Conservation (phyloP, 2,797 vertebrate genomes). For the Aplochiton taeniatus region DNA sequence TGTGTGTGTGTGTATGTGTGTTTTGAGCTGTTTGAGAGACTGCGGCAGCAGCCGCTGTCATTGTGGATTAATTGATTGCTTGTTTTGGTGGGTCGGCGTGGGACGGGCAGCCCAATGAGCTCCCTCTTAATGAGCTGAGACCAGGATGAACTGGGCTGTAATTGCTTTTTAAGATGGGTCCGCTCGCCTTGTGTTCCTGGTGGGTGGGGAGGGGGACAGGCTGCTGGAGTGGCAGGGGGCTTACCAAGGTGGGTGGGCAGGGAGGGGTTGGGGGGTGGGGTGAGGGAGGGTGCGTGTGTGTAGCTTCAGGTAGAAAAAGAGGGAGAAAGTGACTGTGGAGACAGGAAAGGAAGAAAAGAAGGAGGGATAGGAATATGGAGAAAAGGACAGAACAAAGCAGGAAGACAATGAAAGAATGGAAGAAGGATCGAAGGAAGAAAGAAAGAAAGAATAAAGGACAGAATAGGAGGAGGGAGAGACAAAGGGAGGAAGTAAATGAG, state of each 20-base stretch:
- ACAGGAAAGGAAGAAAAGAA: not conserved
- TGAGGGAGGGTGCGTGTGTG: not conserved
- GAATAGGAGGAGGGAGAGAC: too few species aligned
- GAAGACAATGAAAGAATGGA: not conserved
- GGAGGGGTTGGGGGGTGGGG: not conserved
- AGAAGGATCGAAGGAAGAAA: too few species aligned
- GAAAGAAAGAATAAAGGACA: not conserved
- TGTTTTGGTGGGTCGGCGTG: not conserved
- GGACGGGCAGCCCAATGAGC: constrained; percentile 16
- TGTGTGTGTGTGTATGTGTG: not conserved
- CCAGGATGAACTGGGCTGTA: constrained; percentile 5
- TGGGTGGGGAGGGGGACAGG: too few species aligned
- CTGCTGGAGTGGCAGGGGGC: constrained; percentile 16
- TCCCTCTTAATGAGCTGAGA: constrained; percentile 12
- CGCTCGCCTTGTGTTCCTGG: too few species aligned
- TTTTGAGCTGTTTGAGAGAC: too few species aligned
- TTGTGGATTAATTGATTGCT: constrained; percentile 4
- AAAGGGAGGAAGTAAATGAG: not conserved
- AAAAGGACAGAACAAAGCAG: not conserved
- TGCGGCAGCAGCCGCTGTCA: too few species aligned
- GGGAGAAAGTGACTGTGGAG: not conserved
- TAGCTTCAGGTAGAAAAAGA: not conserved
- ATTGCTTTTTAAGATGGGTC: constrained; percentile 7
- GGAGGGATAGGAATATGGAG: not conserved
- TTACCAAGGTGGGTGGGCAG: constrained; percentile 20